Evolutionary conservation across 2,113 vertebrate species (phyloP).

Genomic region (Rhea pennata): DNA sequence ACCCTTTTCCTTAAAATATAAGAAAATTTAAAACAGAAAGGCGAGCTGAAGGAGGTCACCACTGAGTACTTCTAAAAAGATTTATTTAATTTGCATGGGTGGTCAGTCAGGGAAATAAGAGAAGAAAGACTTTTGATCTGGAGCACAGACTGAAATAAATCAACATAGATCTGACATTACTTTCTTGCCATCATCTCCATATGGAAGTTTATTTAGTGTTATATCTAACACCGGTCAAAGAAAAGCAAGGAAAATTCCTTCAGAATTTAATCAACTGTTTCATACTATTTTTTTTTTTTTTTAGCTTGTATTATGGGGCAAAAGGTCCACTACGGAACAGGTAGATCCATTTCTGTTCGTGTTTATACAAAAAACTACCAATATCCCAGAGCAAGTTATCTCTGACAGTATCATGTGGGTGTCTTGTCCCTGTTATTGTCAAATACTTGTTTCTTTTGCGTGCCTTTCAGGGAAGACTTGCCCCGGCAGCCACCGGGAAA

Average conservation of each 20-base stretch:
- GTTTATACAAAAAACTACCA: background rate
- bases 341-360: background rate
- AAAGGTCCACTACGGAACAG: background rate
- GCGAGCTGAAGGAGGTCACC: background rate
- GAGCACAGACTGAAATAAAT: background rate
- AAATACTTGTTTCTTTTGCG: background rate
- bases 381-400: background rate
- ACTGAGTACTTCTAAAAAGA: background rate
- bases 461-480: constrained; percentile 50
- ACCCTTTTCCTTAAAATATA: background rate
- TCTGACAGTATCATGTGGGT: constrained; percentile 33
- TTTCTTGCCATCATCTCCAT: background rate
- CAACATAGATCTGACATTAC: background rate
- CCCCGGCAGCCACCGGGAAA: background rate
- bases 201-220: background rate
- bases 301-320: background rate
- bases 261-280: background rate
- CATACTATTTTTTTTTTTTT: background rate
- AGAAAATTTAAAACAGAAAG: background rate
- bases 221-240: background rate
- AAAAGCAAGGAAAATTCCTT: background rate
- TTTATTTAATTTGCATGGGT: background rate
- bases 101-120: background rate
- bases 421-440: background rate
- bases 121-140: background rate